Evolutionary conservation across 2,797 vertebrate species (phyloP).

Genomic region (Coccyzus lansbergi): DNA sequence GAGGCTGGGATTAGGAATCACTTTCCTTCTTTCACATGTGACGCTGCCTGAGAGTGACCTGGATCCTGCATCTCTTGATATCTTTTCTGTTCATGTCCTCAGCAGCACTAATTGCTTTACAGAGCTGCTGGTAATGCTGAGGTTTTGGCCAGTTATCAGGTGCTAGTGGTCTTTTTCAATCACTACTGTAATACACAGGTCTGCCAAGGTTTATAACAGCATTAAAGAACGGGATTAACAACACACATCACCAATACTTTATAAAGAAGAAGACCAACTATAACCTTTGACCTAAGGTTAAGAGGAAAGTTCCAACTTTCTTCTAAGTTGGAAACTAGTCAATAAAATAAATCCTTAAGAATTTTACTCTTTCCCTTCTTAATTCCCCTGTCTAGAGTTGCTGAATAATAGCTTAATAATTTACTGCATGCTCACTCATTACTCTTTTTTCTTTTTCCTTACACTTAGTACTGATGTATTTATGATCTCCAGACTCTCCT

Average conservation of each 20-base stretch:
- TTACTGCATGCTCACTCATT: not conserved
- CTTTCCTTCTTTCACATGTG: not conserved
- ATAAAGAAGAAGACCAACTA: not conserved
- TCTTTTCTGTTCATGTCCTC: not conserved
- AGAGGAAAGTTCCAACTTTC: not conserved
- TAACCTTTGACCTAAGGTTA: not conserved
- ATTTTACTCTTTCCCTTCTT: not conserved
- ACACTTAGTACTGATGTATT: not conserved
- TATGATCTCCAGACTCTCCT: not conserved
- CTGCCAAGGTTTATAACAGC: not conserved
- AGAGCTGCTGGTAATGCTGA: not conserved
- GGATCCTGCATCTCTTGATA: not conserved
- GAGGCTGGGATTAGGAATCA: not conserved
- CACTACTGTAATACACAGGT: not conserved
- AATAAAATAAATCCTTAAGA: constrained; percentile 16
- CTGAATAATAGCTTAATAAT: not conserved
- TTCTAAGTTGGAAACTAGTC: not conserved
- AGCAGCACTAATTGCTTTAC: not conserved
- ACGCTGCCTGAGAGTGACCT: not conserved
- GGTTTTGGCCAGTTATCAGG: not conserved
- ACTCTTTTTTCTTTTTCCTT: not conserved
- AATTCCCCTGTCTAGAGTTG: constrained; percentile 8
- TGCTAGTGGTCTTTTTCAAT: not conserved
- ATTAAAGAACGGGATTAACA: not conserved
- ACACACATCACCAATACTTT: not conserved